Base-by-base conservation (phyloP, 2,113 vertebrate genomes). In the Suncus etruscus region DNA sequence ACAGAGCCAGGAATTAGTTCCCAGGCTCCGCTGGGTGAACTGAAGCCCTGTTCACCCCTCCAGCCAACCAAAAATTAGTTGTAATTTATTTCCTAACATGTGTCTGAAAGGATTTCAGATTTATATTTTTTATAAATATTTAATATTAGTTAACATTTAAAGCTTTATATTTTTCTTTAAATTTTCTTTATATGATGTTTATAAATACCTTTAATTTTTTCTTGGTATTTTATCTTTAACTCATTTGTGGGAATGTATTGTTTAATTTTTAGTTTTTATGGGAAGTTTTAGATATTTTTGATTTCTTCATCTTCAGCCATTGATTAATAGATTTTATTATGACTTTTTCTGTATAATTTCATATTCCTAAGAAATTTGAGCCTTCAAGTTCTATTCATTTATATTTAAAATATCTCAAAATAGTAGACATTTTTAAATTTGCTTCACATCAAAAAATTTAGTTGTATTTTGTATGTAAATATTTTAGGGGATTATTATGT, bases 151-250 rank as follows among this genome's bases (percentile, higher is more conserved):
- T 54, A 50, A 70, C 14, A 72, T 77, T 83, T 87, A 78, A 92
- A 86, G 18, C 10, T 69, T 11, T 84, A 87, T 50, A 22, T 74
- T 89, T 92, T 89, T 2, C 14, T 90, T 89, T 91, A 87, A 88
- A 50, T 83, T 1, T 87, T 11, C 16, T 32, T 65, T 77, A 47
- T 12, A 24, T 45, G 47, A 73, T 87, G 68, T 1, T 8, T 27
- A 69, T 3, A 45, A 0, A 29, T 90, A 82, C 58, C 83, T 83
- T 31, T 74, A 20, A 74, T 76, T 93, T 69, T 85, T 29, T 8
- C 70, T 84, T 10, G 47, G 50, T 47, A 72, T 50, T 86, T 86
- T 9, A 87, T 90, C n/a, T 72, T 87, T 84, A 11, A 68, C 51
- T 25, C 22, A 15, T 73, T 47, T 24, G 66, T 79, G 45, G 48